Percentiles rank a stretch among this genome's conserved stretches.
Conservation (phyloP, 1,140 invertebrate species). For the Aphelenchoides besseyi region DNA sequence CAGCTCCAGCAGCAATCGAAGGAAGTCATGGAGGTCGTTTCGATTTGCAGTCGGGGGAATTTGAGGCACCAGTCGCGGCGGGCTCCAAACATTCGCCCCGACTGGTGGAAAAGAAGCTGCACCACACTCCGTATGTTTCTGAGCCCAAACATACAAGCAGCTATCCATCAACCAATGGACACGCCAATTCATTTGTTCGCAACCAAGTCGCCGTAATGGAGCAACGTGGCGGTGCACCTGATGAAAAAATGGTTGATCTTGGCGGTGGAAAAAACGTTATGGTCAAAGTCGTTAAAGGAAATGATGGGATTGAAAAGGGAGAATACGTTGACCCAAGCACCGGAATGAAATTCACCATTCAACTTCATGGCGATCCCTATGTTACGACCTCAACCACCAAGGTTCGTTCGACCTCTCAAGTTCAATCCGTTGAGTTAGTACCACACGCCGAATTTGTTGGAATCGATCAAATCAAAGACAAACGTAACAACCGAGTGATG, state of each 20-base stretch:
- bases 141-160: conserved; percentile 4
- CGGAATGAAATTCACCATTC: conserved; percentile 72
- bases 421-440: conserved; percentile 61
- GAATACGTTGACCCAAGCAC: conserved; percentile 77
- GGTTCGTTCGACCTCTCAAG: conserved; percentile 58
- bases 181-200: conserved; percentile 24
- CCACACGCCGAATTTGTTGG: conserved; percentile 62
- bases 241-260: conserved; percentile 47
- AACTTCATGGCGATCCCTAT: conserved; percentile 54
- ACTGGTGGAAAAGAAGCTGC: conserved; percentile 66
- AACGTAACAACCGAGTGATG: conserved; percentile 56
- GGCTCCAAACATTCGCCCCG: conserved; percentile 72
- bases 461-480: conserved; percentile 60
- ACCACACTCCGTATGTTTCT: conserved; percentile 55
- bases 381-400: conserved; percentile 61
- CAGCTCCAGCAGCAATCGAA: not conserved
- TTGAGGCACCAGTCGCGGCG: conserved; percentile 64
- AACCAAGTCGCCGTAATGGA: conserved; percentile 27
- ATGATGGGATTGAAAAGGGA: conserved; percentile 68
- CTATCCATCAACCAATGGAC: conserved; percentile 6
- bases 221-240: not conserved
- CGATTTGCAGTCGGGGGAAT: conserved; percentile 71
- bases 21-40: conserved; percentile 69
- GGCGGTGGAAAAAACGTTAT: conserved; percentile 54
- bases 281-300: conserved; percentile 46